phyloP scores from a whole-genome alignment of 1,140 invertebrate genomes.

The Neuroterus valhalla region DNA sequence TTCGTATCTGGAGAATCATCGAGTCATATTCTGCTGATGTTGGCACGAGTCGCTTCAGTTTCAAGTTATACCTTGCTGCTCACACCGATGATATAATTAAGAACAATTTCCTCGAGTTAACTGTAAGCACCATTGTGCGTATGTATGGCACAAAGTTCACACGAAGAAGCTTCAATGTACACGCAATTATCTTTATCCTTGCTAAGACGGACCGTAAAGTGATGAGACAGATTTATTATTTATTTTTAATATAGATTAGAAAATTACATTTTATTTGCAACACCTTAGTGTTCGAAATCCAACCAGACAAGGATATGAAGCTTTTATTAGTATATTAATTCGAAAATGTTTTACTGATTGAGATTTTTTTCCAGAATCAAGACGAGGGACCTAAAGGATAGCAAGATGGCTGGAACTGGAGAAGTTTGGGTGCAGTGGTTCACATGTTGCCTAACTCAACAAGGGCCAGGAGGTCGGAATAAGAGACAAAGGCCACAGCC shows the following conservation, averaged over 20 bases:
- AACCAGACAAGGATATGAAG: constrained; percentile 6
- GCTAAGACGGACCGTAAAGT: background rate
- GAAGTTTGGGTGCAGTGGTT: constrained; percentile 92
- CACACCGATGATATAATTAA: constrained; percentile 28
- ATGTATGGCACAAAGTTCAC: constrained; percentile 19
- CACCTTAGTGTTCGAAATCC: background rate
- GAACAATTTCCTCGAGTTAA: constrained; percentile 28
- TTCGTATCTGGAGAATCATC: background rate
- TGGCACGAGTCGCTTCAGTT: background rate
- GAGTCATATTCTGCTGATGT: constrained; percentile 8
- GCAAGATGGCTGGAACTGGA: constrained; percentile 80
- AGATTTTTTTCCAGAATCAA: constrained; percentile 31
- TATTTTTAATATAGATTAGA: background rate
- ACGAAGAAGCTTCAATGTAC: constrained; percentile 13
- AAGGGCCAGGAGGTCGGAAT: constrained; percentile 77
- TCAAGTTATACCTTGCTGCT: constrained; percentile 1
- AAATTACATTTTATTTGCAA: constrained; percentile 23
- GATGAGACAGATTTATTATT: background rate
- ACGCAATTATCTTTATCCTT: background rate
- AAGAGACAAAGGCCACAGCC: constrained; percentile 79
- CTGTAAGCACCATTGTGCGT: constrained; percentile 21
- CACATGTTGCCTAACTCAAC: constrained; percentile 86
- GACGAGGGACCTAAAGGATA: constrained; percentile 32
- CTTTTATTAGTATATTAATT: constrained; percentile 9
- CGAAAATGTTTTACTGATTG: constrained; percentile 21